phyloP scores from a whole-genome alignment of 2,888 invertebrate species.

The Pterobdella sp. region DNA sequence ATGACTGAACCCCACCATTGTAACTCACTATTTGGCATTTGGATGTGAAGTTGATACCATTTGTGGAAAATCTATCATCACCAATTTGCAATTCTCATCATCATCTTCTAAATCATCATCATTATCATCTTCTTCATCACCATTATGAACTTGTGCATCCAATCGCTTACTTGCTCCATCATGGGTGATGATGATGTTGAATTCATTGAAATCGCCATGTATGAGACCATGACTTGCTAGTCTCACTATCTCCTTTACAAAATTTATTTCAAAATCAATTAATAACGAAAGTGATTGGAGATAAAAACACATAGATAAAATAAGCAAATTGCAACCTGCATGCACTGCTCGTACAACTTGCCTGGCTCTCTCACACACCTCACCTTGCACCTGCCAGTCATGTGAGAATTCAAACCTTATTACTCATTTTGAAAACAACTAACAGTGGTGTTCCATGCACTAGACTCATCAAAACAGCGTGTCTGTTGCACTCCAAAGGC shows the following conservation, averaged over 20 bases:
- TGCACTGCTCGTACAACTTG: conserved; percentile 78
- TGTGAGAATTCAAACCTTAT: not conserved
- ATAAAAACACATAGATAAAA: too few relatives aligned
- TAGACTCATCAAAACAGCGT: conserved; percentile 92
- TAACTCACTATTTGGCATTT: conserved; percentile 72
- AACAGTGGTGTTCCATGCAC: conserved; percentile 53
- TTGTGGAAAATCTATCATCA: conserved; percentile 95
- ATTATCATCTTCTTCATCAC: not conserved
- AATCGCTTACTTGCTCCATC: conserved; percentile 49
- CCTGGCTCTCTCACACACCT: conserved; percentile 64
- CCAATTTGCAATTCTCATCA: conserved; percentile 59
- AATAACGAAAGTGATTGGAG: too few relatives aligned
- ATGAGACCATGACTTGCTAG: conserved; percentile 91
- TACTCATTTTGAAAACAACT: conserved; percentile 32
- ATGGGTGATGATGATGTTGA: conserved; percentile 81
- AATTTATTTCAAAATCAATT: too few relatives aligned
- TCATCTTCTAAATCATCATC: conserved; percentile 18
- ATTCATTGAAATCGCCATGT: conserved; percentile 98
- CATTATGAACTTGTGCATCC: not conserved
- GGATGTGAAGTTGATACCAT: conserved; percentile 90
- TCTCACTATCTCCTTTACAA: too few relatives aligned
- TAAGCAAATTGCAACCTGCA: conserved; percentile 85
- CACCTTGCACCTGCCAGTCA: conserved; percentile 52
- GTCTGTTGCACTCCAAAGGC: conserved; percentile 83
- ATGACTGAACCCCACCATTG: not conserved